A percentile compares a stretch with the other conserved stretches of the same genome.
Evolutionary conservation across 2,888 invertebrate genomes (phyloP).

Genomic region (Artemia sinica): DNA sequence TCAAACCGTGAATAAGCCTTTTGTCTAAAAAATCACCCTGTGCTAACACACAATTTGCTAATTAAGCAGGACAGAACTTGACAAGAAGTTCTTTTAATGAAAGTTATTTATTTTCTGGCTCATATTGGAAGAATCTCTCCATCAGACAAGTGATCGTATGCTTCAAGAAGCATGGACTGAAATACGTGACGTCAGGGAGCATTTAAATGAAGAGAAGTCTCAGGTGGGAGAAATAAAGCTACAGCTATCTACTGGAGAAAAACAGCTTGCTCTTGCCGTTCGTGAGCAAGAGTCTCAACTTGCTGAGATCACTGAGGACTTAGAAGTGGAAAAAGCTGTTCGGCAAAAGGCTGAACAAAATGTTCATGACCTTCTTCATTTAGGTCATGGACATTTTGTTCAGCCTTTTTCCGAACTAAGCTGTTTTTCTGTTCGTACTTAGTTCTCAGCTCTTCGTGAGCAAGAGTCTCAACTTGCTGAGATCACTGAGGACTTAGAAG

Average conservation of each 20-base stretch:
- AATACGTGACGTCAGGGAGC: slow-evolving; percentile 67
- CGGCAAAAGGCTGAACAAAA: slow-evolving; percentile 88
- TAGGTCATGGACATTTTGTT: too few relatives aligned
- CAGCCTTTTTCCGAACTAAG: too few relatives aligned
- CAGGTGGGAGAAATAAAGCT: slow-evolving; percentile 83
- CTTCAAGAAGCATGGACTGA: slow-evolving; percentile 67
- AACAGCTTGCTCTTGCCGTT: slow-evolving; percentile 71
- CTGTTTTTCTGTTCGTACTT: too few relatives aligned
- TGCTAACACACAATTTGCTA: too few relatives aligned
- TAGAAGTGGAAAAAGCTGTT: slow-evolving; percentile 81
- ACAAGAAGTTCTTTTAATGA: too few relatives aligned
- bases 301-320: slow-evolving; percentile 84
- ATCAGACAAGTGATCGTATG: slow-evolving; percentile 81
- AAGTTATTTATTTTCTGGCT: slow-evolving; percentile 33
- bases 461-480: slow-evolving; percentile 68
- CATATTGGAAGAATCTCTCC: slow-evolving; percentile 78
- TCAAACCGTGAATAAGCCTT: too few relatives aligned
- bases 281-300: slow-evolving; percentile 81
- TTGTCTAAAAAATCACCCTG: too few relatives aligned
- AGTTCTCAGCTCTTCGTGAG: too few relatives aligned
- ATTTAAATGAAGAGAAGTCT: slow-evolving; percentile 67
- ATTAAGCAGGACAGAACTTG: too few relatives aligned
- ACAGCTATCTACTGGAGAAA: slow-evolving; percentile 71
- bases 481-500: slow-evolving; percentile 39
- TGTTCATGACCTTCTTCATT: slow-evolving; percentile 78